Base-by-base conservation (phyloP, 2,888 invertebrate genomes). In the Netelia melanura region DNA sequence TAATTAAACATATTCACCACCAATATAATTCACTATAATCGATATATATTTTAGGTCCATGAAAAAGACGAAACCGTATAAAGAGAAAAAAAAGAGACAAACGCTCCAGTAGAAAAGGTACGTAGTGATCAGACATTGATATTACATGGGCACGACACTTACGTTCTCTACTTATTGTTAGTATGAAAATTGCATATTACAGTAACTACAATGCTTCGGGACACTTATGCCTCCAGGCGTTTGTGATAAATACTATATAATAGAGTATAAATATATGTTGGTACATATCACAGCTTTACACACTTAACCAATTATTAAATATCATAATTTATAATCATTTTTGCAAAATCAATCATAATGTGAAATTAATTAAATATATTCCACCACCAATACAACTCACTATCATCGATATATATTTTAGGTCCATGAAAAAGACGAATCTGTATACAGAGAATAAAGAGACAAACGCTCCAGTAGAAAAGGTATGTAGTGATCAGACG, bases 401-500 rank as follows among this genome's bases (percentile, higher is more conserved):
- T 5, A 38, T 38, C 38, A 0, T 38, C 8, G 38, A 38, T 38
- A 3, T 38, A 38, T 38, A 8, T 38, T 6, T 38, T 38, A 38
- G 1, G 38, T 6, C 30, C 30, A 14, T n/a, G 38, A 70, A 30
- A 44, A 21, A 17, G 23, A 54, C 8, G 56, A 9, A 56, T 3
- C 8, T 6, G 21, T 56, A 56, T 56, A 14, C 6, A 17, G 56
- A 21, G 21, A 21, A 61, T 1, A 23, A 48, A 11, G n/a, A n/a
- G 54, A 52, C 52, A 8, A 0, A 54, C 48, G 30, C 44, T n/a
- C 25, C 0, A 25, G 17, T 30, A 43, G 65, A 65, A 72, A 21
- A 44, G n/a, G 38, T 48, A 43, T 25, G 21, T 17, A 56, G 54
- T 25, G 65, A 43, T 71, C 71, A 23, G 62, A 70, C 70, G n/a